Evolutionary conservation across 2,888 invertebrate genomes (phyloP).

Genomic region (Dysmachus trigonus): DNA sequence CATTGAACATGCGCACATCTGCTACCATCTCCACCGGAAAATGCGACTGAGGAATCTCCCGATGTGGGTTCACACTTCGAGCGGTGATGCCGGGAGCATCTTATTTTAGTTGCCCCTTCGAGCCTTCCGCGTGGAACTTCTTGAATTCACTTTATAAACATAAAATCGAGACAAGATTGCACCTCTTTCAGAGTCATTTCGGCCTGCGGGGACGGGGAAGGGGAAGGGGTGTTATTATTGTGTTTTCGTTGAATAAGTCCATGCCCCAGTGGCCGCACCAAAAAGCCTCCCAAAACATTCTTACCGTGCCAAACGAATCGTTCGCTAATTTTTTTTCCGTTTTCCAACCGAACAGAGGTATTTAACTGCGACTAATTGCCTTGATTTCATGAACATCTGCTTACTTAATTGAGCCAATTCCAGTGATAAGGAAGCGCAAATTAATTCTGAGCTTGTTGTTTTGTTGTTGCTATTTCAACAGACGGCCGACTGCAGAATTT

Average conservation of each 20-base stretch:
- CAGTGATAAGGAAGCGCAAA: constrained; percentile 23
- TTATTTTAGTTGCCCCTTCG: not conserved
- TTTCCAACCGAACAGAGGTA: constrained; percentile 1
- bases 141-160: not conserved
- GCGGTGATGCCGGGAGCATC: not conserved
- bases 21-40: not conserved
- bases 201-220: not conserved
- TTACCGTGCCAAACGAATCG: not conserved
- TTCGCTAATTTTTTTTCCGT: not conserved
- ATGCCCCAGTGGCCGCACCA: not conserved
- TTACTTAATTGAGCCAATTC: constrained; percentile 35
- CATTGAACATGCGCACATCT: constrained; percentile 13
- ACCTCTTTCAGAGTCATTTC: not conserved
- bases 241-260: not conserved
- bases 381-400: constrained; percentile 36
- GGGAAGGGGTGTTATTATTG: not conserved
- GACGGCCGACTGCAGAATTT: constrained; percentile 8
- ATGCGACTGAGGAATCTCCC: not conserved
- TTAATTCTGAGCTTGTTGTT: not conserved
- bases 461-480: not conserved
- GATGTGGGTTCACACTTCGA: not conserved
- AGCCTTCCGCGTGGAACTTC: not conserved
- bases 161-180: not conserved
- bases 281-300: not conserved
- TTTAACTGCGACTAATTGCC: constrained; percentile 10